Evolutionary conservation across 1,140 invertebrate species (phyloP), one percentile per base, ranked within the genome.

Genomic region (Archivesica marissinica): DNA sequence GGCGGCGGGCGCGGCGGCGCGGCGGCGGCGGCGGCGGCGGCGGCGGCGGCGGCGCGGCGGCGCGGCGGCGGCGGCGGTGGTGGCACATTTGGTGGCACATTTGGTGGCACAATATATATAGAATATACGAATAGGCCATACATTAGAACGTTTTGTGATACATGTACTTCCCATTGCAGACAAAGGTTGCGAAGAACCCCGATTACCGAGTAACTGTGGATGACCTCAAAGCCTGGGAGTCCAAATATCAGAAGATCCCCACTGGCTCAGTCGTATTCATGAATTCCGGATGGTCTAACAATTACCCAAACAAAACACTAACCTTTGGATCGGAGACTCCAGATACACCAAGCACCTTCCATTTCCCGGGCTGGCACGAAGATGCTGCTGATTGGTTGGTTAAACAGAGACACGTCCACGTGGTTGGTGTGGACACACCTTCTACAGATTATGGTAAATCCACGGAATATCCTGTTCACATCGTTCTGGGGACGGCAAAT

Each of bases 221-320:
- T 0, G 92, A 93, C 70, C 7, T 93, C 0, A 38, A 39, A 6
- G n/a, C 56, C 6, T 92, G 89, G 88, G 91, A 93, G 68, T n/a
- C 68, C 20, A 83, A 77, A 35, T 50, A 91, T 72, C 89, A 89
- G 7, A 59, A 41, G 6, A 89, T 91, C 44, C 89, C 91, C 6
- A 38, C 88, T 41, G 85, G 84, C 11, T 85, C 84, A 1, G 83
- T 92, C 41, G 88, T 93, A 0, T 20, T 92, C 13, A 88, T 92
- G 86, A 90, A 90, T 52, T 91, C 89, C 0, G 91, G 91, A 4
- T 92, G 91, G 92, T 47, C 52, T 38, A 23, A 66, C 9, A 87
- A 86, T 11, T 91, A 89, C 39, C 88, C 89, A n/a, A 87, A 91
- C 77, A 85, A 84, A 61, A 85, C 72, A 13, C 54, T 25, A 4